A percentile compares a stretch with the other conserved stretches of the same genome.
Conservation (phyloP, 2,113 vertebrate genomes). For the Neopipo cinnamomea region DNA sequence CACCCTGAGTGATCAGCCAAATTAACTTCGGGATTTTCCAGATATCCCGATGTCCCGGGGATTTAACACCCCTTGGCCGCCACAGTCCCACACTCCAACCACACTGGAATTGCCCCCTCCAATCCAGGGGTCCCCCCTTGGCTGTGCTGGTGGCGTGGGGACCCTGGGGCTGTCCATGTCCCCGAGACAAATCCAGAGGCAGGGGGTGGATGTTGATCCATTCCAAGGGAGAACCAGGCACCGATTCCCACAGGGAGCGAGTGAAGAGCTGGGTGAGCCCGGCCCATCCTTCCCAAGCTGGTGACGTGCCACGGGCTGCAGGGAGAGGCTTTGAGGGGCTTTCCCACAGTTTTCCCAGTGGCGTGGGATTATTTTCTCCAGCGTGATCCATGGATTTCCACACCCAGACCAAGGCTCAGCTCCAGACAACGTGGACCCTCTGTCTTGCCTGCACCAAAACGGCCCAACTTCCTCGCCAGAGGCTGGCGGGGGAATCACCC, state of each 20-base stretch:
- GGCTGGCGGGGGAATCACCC: accelerated
- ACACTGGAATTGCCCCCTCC: neutral
- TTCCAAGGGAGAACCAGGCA: neutral
- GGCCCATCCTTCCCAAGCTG: neutral
- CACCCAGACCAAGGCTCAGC: neutral
- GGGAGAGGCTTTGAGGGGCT: neutral
- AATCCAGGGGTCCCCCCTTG: too few species aligned
- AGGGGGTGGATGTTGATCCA: neutral
- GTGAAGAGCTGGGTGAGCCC: neutral
- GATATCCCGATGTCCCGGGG: neutral
- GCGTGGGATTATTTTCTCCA: neutral
- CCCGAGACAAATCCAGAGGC: neutral
- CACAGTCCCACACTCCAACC: neutral
- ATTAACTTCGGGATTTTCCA: neutral
- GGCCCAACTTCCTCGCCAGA: neutral
- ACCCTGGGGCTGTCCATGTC: neutral
- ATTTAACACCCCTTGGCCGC: neutral
- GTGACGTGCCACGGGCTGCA: neutral
- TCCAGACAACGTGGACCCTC: accelerated
- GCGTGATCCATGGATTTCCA: accelerated
- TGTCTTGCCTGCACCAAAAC: neutral
- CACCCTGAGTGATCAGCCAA: too few species aligned
- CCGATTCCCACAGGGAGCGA: accelerated
- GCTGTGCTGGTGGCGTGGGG: too few species aligned
- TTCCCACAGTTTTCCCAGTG: neutral